Base-by-base conservation (phyloP, 2,888 invertebrate genomes). In the Caenorhabditis drosophilae region DNA sequence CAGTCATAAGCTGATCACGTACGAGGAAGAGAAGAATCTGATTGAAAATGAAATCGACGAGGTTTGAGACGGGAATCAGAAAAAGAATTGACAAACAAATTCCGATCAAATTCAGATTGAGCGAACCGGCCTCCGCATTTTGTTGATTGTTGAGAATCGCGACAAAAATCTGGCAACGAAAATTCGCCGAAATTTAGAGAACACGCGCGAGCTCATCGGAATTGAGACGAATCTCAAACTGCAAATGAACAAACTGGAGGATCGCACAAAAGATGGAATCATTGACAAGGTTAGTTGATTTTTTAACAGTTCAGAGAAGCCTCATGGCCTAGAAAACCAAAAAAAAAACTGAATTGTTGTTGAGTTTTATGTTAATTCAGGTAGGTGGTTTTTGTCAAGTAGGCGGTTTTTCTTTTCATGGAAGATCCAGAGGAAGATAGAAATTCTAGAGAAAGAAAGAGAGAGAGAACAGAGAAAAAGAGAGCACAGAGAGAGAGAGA, bases 271-370 rank as follows among this genome's bases (percentile, higher is more conserved):
- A 49, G 68, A 69, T 12, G 71, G 63, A 31, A 52, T 50, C 16
- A 62, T 67, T 23, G 70, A 71, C 34, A 62, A 67, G 58, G 72
- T 68, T n/a, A n/a, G n/a, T n/a, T n/a, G n/a, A n/a, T n/a, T n/a
- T n/a, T n/a, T n/a, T n/a, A n/a, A n/a, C n/a, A n/a, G n/a, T n/a
- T n/a, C n/a, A n/a, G n/a, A n/a, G n/a, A n/a, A n/a, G n/a, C n/a
- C n/a, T n/a, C n/a, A n/a, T n/a, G n/a, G n/a, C n/a, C n/a, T n/a
- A n/a, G n/a, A 31, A 31, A 18, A 48, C 56, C 38, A 16, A n/a
- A 47, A 18, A 34, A 34, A 35, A 47, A 47, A 16, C 12, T n/a
- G n/a, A n/a, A n/a, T n/a, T n/a, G n/a, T n/a, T n/a, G n/a, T n/a
- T n/a, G n/a, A n/a, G n/a, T n/a, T n/a, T n/a, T n/a, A n/a, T n/a